A percentile compares a stretch with the other conserved stretches of the same genome.
Evolutionary conservation across 2,113 vertebrate genomes (phyloP).

Genomic region (Bombycilla garrulus): DNA sequence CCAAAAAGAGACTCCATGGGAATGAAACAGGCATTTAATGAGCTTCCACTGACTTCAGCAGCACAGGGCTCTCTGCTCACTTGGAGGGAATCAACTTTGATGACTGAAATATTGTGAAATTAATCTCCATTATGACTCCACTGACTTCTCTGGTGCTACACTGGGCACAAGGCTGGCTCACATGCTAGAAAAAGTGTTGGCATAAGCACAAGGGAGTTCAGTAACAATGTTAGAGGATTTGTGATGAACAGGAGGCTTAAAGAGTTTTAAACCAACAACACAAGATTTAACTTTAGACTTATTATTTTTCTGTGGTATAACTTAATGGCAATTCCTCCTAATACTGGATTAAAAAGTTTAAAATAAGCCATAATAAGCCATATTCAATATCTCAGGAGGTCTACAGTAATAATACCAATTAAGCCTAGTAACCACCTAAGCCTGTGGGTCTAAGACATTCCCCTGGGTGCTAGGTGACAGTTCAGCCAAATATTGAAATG

Average conservation of each 20-base stretch:
- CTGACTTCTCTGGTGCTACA: neutral
- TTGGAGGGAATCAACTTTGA: neutral
- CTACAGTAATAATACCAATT: neutral
- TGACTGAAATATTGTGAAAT: neutral
- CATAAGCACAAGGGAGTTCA: neutral
- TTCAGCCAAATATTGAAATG: neutral
- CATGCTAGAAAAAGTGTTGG: neutral
- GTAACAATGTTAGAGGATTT: neutral
- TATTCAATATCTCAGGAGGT: neutral
- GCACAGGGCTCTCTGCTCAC: neutral
- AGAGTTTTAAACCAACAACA: neutral
- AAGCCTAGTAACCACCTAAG: neutral
- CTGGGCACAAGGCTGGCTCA: neutral
- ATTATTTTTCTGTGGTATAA: neutral
- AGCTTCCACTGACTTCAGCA: neutral
- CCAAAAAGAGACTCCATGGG: neutral
- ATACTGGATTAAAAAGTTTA: slow-evolving; percentile 41
- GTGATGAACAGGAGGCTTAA: neutral
- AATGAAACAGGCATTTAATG: neutral
- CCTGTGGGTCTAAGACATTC: neutral
- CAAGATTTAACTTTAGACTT: neutral
- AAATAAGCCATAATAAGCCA: neutral
- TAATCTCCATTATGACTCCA: neutral
- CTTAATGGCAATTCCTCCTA: slow-evolving; percentile 24
- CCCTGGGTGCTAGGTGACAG: neutral